Evolutionary conservation across 2,113 vertebrate species (phyloP).

Genomic region (Sarotherodon lohbergeri): DNA sequence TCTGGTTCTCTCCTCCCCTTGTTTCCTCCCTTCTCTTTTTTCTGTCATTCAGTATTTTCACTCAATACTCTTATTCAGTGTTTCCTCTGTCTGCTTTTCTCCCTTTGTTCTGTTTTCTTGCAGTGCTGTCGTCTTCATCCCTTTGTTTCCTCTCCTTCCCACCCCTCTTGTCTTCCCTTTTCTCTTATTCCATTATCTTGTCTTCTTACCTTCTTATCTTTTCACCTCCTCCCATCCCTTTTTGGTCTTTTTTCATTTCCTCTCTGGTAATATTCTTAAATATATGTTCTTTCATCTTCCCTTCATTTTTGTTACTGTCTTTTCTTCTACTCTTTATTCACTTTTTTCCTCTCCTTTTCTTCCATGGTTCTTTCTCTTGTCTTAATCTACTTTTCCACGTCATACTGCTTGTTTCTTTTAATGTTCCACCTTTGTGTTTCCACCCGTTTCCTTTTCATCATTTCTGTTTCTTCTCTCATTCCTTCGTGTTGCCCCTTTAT

Average conservation of each 20-base stretch:
- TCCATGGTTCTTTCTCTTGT: rapidly evolving
- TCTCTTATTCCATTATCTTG: neutral
- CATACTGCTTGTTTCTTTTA: neutral
- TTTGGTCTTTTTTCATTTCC: neutral
- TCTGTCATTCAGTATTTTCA: neutral
- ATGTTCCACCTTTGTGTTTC: neutral
- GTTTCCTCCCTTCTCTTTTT: neutral
- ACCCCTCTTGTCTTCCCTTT: neutral
- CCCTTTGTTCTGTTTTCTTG: neutral
- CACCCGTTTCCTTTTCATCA: neutral
- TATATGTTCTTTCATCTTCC: neutral
- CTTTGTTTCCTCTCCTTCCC: neutral
- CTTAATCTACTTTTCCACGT: neutral
- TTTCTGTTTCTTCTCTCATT: neutral
- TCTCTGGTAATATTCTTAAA: neutral
- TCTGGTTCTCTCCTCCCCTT: neutral
- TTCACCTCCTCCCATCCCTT: neutral
- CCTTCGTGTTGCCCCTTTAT: neutral
- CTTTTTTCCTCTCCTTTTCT: neutral
- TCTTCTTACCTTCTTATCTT: neutral
- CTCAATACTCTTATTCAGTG: neutral
- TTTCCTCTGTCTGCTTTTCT: neutral
- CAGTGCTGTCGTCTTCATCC: neutral
- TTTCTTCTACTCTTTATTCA: neutral
- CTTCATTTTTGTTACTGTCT: neutral